Conservation (phyloP, 2,113 vertebrate species). For the Dasypus novemcinctus region DNA sequence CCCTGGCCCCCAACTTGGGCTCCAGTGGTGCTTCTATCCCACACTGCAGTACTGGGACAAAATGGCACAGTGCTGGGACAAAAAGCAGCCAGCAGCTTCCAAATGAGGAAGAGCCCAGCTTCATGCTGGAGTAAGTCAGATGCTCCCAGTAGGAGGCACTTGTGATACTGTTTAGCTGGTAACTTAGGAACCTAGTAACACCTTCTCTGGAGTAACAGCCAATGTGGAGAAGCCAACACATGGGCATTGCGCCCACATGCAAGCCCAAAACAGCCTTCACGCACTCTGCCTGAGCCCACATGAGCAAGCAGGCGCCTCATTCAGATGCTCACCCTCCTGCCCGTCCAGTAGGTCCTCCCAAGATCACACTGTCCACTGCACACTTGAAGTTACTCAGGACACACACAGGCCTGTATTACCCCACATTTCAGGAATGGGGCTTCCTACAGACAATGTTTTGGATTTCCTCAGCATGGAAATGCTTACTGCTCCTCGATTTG, state of each 20-base stretch:
- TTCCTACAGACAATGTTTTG: not conserved
- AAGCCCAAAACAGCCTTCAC: not conserved
- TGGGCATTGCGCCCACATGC: not conserved
- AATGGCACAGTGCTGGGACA: not conserved
- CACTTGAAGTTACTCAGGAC: not conserved
- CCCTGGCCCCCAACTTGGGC: too few species aligned
- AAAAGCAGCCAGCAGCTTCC: not conserved
- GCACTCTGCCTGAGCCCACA: not conserved
- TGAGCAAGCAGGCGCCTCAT: not conserved
- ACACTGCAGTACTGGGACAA: not conserved
- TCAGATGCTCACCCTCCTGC: not conserved
- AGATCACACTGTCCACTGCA: not conserved
- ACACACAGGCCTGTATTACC: not conserved
- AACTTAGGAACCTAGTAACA: slow-evolving; percentile 60
- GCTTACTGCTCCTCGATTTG: not conserved
- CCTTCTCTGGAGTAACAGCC: slow-evolving; percentile 15
- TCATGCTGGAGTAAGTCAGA: not conserved
- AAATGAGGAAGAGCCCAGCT: not conserved
- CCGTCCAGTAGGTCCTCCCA: not conserved
- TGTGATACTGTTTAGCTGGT: not conserved
- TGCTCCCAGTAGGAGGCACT: not conserved
- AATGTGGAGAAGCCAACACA: not conserved
- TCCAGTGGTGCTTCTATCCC: not conserved
- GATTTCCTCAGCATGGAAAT: not conserved
- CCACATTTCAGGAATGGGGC: not conserved